A percentile compares a stretch with the other conserved stretches of the same genome.
These are phyloP conservation scores for Chloropsis hardwickii DNA, from an alignment of 2,113 vertebrate genomes.

Conservation along the genomic window DNA sequence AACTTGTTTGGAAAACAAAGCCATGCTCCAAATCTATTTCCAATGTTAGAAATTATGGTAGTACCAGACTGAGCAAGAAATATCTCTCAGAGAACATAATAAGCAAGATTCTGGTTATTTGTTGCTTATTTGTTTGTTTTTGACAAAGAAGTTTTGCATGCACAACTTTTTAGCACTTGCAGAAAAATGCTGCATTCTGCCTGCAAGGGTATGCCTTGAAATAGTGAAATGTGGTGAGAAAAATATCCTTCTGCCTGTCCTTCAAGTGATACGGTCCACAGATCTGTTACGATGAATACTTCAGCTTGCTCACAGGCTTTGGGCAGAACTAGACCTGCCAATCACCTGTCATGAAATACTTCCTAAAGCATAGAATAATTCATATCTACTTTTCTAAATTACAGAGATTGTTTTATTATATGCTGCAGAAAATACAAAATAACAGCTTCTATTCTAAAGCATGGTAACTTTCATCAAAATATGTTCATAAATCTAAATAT, in stretches of 20 bases:
- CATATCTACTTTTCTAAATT: not conserved
- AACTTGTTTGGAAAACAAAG: not conserved
- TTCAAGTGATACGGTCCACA: not conserved
- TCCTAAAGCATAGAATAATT: not conserved
- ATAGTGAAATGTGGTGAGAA: not conserved
- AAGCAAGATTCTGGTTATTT: not conserved
- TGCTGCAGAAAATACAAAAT: not conserved
- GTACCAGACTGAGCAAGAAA: not conserved
- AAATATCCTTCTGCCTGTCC: not conserved
- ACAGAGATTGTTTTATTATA: not conserved
- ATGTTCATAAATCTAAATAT: not conserved
- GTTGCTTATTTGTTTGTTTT: not conserved
- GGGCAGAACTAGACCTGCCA: not conserved
- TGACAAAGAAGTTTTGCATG: not conserved
- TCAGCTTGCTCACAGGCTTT: not conserved
- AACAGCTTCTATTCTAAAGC: not conserved
- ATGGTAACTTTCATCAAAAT: not conserved
- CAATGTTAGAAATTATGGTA: not conserved
- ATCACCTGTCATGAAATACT: slow-evolving; percentile 1
- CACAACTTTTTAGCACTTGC: not conserved
- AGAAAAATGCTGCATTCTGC: not conserved
- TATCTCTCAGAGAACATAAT: not conserved
- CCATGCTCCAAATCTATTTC: not conserved
- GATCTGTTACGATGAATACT: slow-evolving; percentile 10
- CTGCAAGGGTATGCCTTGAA: not conserved